phyloP scores from a whole-genome alignment of 2,888 invertebrate genomes.

The Aporophyla nigra region DNA sequence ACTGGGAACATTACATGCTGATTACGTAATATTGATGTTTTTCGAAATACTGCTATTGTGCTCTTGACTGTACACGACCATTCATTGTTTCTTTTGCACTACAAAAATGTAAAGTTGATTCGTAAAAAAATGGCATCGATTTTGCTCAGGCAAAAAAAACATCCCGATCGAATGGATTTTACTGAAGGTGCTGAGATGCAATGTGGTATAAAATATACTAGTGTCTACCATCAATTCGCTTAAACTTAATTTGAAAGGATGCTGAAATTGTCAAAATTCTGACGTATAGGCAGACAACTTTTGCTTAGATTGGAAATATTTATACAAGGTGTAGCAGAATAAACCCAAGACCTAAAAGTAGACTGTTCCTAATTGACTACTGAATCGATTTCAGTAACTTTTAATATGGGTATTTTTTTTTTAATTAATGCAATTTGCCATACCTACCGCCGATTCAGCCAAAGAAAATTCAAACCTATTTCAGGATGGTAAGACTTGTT shows the following conservation, averaged over 20 bases:
- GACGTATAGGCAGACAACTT: neutral
- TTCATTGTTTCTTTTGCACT: conserved; percentile 24
- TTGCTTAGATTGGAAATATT: neutral
- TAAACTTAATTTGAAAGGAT: neutral
- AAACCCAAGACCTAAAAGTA: no score
- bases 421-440: no score
- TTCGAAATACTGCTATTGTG: neutral
- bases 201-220: neutral
- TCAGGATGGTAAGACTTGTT: no score
- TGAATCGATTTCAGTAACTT: no score
- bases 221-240: neutral
- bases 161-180: neutral
- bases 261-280: neutral
- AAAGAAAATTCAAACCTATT: no score
- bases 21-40: neutral
- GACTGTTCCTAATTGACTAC: no score
- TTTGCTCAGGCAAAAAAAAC: neutral
- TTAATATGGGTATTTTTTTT: no score
- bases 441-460: no score
- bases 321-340: neutral
- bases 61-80: neutral
- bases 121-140: conserved; percentile 18
- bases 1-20: no score
- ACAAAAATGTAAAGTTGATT: conserved; percentile 11
- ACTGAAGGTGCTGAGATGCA: neutral